A percentile compares a stretch with the other conserved stretches of the same genome.
Evolutionary conservation across 2,888 invertebrate species (phyloP).

Genomic region (Petrophora chlorosata): DNA sequence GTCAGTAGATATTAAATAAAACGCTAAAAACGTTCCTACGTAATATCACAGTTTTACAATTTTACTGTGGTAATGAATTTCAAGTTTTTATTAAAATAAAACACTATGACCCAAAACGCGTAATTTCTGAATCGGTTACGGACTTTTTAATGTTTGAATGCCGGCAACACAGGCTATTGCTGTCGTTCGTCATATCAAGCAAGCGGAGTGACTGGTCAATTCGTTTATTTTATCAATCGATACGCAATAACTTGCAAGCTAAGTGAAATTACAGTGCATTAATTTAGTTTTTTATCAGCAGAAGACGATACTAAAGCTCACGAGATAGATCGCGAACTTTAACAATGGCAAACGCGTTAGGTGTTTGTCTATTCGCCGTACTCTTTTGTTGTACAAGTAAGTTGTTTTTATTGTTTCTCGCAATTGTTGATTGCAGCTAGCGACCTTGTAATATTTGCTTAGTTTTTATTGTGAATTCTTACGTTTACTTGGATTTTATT

Average conservation of each 20-base stretch:
- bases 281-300: slow-evolving; percentile 54
- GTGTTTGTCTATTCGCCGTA: slow-evolving; percentile 69
- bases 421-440: slow-evolving; percentile 7
- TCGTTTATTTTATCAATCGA: slow-evolving; percentile 60
- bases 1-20: no score
- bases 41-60: no score
- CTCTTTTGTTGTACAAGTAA: slow-evolving; percentile 72
- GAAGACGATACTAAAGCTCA: slow-evolving; percentile 51
- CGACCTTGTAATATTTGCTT: slow-evolving; percentile 40
- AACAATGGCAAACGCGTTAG: slow-evolving; percentile 72
- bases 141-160: no score
- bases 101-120: no score
- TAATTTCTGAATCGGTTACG: no score
- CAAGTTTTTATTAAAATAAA: no score
- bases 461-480: slow-evolving; percentile 41
- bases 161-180: no score
- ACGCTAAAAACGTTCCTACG: no score
- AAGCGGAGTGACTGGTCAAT: slow-evolving; percentile 57
- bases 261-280: slow-evolving; percentile 72
- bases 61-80: no score
- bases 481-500: not conserved
- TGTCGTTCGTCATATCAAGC: not conserved
- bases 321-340: slow-evolving; percentile 43
- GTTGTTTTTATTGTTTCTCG: slow-evolving; percentile 45
- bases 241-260: slow-evolving; percentile 69